These are phyloP conservation scores for Buceros bicornis DNA, from an alignment of 2,797 vertebrate genomes.

Conservation along the genomic window DNA sequence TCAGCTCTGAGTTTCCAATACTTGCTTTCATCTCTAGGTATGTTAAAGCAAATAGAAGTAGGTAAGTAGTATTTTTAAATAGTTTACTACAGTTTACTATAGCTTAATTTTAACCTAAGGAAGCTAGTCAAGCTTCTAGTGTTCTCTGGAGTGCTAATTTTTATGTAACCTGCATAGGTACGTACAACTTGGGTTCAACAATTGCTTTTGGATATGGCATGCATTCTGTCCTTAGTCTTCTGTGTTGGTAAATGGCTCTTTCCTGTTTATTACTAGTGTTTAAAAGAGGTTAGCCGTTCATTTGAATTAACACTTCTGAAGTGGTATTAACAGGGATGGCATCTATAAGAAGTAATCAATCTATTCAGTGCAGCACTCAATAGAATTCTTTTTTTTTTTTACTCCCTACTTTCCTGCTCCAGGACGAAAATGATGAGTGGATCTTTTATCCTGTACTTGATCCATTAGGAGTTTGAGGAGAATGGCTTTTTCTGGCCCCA, in stretches of 20 bases:
- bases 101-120: background rate
- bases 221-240: background rate
- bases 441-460: background rate
- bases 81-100: background rate
- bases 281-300: background rate
- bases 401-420: background rate
- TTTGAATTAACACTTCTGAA: background rate
- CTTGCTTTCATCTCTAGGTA: background rate
- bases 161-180: background rate
- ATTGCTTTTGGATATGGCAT: background rate
- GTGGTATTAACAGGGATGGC: background rate
- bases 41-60: background rate
- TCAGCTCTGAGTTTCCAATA: background rate
- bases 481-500: background rate
- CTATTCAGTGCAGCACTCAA: background rate
- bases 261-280: background rate
- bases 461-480: background rate
- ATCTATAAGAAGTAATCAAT: background rate
- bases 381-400: background rate
- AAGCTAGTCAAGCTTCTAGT: background rate
- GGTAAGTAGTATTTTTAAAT: background rate
- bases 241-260: background rate
- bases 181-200: background rate
- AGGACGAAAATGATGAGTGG: background rate
- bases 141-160: background rate